Evolutionary conservation across 1,140 invertebrate species (phyloP).

Genomic region (Meteorus sp.): DNA sequence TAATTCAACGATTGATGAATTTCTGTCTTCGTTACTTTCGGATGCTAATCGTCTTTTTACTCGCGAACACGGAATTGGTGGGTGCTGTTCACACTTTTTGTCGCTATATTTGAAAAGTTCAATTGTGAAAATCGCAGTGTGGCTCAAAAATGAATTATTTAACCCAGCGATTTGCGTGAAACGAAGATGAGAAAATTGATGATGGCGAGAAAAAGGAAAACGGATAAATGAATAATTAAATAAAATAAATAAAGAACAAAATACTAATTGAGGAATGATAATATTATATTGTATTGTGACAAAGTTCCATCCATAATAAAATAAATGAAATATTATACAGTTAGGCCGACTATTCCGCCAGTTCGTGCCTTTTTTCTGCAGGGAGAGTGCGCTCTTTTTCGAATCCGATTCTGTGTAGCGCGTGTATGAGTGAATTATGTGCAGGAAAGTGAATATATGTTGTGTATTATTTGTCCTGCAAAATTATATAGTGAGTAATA

Average conservation of each 20-base stretch:
- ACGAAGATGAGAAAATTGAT: constrained; percentile 27
- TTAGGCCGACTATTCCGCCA: constrained; percentile 60
- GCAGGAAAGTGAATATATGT: constrained; percentile 17
- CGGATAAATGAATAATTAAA: too few species aligned
- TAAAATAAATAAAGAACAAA: constrained; percentile 40
- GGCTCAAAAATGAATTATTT: neutral
- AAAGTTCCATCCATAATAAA: constrained; percentile 61
- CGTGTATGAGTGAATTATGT: constrained; percentile 31
- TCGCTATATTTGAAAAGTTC: constrained; percentile 20
- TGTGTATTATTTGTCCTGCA: constrained; percentile 8
- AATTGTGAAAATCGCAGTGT: neutral
- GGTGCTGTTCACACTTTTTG: constrained; percentile 36
- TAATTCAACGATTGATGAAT: neutral
- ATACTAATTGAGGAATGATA: constrained; percentile 21
- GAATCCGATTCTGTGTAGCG: constrained; percentile 50
- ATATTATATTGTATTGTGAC: constrained; percentile 57
- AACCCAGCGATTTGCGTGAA: constrained; percentile 43
- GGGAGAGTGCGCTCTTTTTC: constrained; percentile 50
- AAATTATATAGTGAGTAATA: neutral
- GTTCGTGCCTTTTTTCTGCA: constrained; percentile 60
- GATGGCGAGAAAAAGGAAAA: too few species aligned
- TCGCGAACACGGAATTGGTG: constrained; percentile 20
- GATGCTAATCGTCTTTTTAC: constrained; percentile 3
- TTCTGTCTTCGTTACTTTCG: constrained; percentile 2
- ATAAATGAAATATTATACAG: constrained; percentile 60